Conservation (phyloP, 2,113 vertebrate species). For the Orcinus orca region DNA sequence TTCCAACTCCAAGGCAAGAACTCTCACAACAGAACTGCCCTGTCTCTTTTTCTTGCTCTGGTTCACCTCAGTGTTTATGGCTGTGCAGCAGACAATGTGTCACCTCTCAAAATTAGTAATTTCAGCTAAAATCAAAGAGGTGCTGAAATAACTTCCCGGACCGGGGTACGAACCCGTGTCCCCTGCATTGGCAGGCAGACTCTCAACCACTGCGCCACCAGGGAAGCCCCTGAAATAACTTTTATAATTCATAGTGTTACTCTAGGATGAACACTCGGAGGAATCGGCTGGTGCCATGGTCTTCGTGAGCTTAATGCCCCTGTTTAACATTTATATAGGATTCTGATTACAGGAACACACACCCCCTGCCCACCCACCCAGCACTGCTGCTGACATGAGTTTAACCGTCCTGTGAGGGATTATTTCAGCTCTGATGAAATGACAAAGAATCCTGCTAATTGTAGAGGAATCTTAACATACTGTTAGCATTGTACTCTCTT, state of each 20-base stretch:
- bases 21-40: not conserved
- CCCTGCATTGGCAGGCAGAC: no score
- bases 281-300: not conserved
- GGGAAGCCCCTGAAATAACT: not conserved
- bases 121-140: not conserved
- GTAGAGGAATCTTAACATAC: not conserved
- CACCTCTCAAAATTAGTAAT: not conserved
- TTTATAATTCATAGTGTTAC: not conserved
- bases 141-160: not conserved
- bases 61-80: not conserved
- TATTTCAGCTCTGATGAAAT: slow-evolving; percentile 43
- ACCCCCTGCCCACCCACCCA: not conserved
- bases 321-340: slow-evolving; percentile 74
- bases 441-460: slow-evolving; percentile 47
- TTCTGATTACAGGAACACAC: slow-evolving; percentile 42
- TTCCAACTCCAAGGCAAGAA: not conserved
- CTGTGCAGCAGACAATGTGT: no score
- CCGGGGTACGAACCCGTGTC: no score
- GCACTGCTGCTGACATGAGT: slow-evolving; percentile 39
- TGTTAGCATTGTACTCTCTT: slow-evolving; percentile 13
- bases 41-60: not conserved
- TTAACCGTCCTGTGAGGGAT: slow-evolving; percentile 57
- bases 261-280: not conserved
- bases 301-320: not conserved
- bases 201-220: no score